Base-by-base conservation (phyloP, 2,797 vertebrate species). In the Coendou prehensilis region DNA sequence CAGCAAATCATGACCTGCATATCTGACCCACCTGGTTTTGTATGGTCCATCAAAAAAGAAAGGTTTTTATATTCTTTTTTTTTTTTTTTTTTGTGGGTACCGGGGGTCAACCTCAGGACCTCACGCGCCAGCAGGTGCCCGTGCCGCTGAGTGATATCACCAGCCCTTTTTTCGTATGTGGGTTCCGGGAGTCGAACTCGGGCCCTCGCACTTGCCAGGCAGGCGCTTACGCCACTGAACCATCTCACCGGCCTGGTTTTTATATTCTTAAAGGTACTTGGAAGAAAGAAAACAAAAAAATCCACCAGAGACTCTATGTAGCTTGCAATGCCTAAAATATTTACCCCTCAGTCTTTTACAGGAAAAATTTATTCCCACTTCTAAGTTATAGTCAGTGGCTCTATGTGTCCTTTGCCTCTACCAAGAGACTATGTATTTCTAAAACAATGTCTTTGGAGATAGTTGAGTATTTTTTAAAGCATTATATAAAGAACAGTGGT, bases 361-460 rank as follows among this genome's bases (percentile, higher is more conserved):
- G 47, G 64, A 91, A 63, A 52, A 56, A 23, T 93, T 92, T 93
- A 14, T 23, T 6, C 0, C 6, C 0, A 83, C 13, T 18, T 80
- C 26, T 71, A 71, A 80, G 30, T 80, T 84, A 69, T 64, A 59
- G 78, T 81, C 3, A 82, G 4, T 69, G 91, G 22, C 52, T 76
- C 79, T 61, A 52, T 11, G n/a, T 81, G 13, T 87, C 20, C 61
- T 90, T 57, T 9, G 2, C 47, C 54, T 88, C n/a, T 20, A 76
- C 26, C 88, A 61, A 45, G 61, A 69, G 45, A 78, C 73, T 45
- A 87, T 84, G 26, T 54, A 56, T 52, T 92, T 78, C 23, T 69
- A 80, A 84, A 95, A 80, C 47, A 87, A 69, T 75, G 20, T 71
- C 45, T 79, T 78, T 87, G 90, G 91, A 89, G 63, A 69, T 87